Conservation (phyloP, 2,888 invertebrate genomes). For the Drosophila dives region DNA sequence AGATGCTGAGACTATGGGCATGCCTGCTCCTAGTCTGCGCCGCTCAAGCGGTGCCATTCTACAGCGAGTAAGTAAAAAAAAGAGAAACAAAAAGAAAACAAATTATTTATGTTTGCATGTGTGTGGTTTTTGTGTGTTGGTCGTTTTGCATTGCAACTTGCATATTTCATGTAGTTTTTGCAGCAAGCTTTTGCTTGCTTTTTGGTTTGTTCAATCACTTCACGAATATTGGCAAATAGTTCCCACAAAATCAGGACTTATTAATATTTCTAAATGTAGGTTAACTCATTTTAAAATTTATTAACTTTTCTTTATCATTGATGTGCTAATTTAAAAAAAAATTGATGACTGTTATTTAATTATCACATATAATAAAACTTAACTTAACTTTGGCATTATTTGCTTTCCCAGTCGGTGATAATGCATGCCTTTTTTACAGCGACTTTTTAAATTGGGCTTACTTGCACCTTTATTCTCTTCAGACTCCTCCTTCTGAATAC, state of each 20-base stretch:
- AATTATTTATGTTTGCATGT: slow-evolving; percentile 32
- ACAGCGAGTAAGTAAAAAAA: slow-evolving; percentile 68
- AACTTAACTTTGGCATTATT: not conserved
- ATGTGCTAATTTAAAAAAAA: not conserved
- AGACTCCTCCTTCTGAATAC: slow-evolving; percentile 29
- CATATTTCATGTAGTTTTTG: slow-evolving; percentile 27
- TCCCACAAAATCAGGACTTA: not conserved
- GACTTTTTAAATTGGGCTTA: slow-evolving; percentile 1
- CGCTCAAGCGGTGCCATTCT: slow-evolving; percentile 64
- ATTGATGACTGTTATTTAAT: slow-evolving; percentile 6
- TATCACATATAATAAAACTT: not conserved
- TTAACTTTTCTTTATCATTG: slow-evolving; percentile 7
- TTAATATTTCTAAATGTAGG: not conserved
- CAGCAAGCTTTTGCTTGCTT: not conserved
- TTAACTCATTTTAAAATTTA: not conserved
- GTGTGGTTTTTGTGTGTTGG: slow-evolving; percentile 37
- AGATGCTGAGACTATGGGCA: slow-evolving; percentile 67
- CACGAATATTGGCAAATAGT: not conserved
- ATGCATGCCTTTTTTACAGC: slow-evolving; percentile 41
- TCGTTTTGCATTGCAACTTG: slow-evolving; percentile 31
- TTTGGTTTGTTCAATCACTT: not conserved
- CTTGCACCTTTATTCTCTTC: not conserved
- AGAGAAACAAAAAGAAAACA: not conserved
- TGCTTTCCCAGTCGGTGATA: slow-evolving; percentile 2
- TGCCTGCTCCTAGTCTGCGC: slow-evolving; percentile 59